phyloP scores from a whole-genome alignment of 2,113 vertebrate genomes.

The Muntiacus muntjak region DNA sequence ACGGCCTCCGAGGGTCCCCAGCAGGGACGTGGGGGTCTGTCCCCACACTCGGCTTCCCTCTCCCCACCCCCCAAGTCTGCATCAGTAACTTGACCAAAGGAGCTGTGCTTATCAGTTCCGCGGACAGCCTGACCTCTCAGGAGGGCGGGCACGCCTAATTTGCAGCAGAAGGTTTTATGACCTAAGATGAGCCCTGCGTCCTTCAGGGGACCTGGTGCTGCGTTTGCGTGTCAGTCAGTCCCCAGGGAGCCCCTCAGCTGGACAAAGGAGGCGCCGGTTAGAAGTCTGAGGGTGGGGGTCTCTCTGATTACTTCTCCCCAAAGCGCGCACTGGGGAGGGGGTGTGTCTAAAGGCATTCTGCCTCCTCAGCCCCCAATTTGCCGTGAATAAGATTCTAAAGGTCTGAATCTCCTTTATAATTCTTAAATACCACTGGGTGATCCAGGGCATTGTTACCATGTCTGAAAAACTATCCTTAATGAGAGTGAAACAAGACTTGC shows the following conservation, averaged over 20 bases:
- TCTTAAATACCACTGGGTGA: background rate
- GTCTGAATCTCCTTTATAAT: background rate
- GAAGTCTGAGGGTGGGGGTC: background rate
- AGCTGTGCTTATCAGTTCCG: background rate
- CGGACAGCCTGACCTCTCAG: background rate
- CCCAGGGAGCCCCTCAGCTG: background rate
- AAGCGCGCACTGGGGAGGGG: accelerated
- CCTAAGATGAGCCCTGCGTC: accelerated
- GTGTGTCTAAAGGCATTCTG: background rate
- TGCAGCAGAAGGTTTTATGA: background rate
- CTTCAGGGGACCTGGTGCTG: no score
- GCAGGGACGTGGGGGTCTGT: background rate
- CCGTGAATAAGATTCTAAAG: accelerated
- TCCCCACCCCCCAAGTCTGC: accelerated
- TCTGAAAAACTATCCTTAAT: background rate
- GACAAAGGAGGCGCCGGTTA: no score
- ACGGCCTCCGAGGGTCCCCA: background rate
- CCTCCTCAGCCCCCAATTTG: background rate
- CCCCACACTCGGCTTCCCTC: background rate
- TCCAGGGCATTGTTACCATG: background rate
- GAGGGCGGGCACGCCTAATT: background rate
- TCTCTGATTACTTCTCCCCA: background rate
- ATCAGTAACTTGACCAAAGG: background rate
- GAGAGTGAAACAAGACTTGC: no score
- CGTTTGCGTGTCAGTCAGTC: accelerated